Conservation (phyloP, 1,140 invertebrate species). For the Thaumatotibia leucotreta region DNA sequence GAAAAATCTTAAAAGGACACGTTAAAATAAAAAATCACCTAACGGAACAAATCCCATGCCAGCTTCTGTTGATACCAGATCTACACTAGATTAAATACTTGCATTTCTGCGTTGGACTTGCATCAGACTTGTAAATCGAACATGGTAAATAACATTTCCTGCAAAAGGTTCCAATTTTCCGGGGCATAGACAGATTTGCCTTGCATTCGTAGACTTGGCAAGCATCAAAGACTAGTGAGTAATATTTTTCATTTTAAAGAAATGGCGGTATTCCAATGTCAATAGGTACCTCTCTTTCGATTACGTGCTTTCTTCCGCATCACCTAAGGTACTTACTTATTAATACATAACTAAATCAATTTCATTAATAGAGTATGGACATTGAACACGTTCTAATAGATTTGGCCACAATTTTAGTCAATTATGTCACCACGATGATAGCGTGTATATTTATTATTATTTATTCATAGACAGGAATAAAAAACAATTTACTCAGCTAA, state of each 20-base stretch:
- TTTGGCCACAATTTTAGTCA: too few relatives aligned
- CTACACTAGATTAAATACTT: not conserved
- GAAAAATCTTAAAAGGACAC: not conserved
- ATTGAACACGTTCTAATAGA: too few relatives aligned
- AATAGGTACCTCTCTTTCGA: too few relatives aligned
- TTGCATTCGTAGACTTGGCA: slow-evolving; percentile 30
- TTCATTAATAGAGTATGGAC: too few relatives aligned
- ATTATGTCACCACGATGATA: too few relatives aligned
- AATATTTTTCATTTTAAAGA: slow-evolving; percentile 31
- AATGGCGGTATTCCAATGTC: slow-evolving; percentile 28
- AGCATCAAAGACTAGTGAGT: slow-evolving; percentile 17
- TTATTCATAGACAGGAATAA: too few relatives aligned
- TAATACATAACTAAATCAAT: too few relatives aligned
- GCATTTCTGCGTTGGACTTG: not conserved
- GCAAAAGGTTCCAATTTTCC: slow-evolving; percentile 29
- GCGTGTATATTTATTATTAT: too few relatives aligned
- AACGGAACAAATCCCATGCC: not conserved
- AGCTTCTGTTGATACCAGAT: not conserved
- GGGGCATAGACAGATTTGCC: slow-evolving; percentile 21
- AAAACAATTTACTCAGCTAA: too few relatives aligned
- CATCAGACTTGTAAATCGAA: not conserved
- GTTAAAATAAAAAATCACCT: not conserved
- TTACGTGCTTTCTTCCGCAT: too few relatives aligned
- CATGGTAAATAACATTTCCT: slow-evolving; percentile 25
- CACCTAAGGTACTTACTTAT: too few relatives aligned